Evolutionary conservation across 2,888 invertebrate species (phyloP).

Genomic region (Lepidochitona cinerea): DNA sequence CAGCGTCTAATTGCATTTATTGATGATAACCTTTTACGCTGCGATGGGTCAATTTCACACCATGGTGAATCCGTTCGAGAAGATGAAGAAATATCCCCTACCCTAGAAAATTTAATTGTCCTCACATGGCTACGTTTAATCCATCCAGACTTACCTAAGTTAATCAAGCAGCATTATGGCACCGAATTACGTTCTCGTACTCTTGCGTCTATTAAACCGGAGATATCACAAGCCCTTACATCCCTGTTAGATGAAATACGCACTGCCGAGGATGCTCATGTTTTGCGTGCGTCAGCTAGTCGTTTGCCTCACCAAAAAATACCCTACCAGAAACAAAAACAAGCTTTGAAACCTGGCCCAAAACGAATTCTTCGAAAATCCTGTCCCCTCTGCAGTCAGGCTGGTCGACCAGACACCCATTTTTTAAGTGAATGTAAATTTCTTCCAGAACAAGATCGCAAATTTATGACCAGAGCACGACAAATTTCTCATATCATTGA

Average conservation of each 20-base stretch:
- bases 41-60: slow-evolving; percentile 26
- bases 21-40: slow-evolving; percentile 27
- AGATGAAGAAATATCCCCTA: slow-evolving; percentile 24
- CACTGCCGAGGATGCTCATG: too few species aligned
- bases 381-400: background rate
- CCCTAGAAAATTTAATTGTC: slow-evolving; percentile 22
- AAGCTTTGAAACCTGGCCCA: too few species aligned
- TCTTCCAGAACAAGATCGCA: background rate
- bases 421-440: background rate
- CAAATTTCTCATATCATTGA: background rate
- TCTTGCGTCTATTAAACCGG: slow-evolving; percentile 8
- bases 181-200: background rate
- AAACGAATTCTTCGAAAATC: too few species aligned
- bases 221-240: slow-evolving; percentile 4
- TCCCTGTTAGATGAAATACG: slow-evolving; percentile 17
- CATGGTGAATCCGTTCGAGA: slow-evolving; percentile 19
- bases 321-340: too few species aligned
- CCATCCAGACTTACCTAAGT: slow-evolving; percentile 11
- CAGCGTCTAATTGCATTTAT: slow-evolving; percentile 30
- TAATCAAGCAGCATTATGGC: slow-evolving; percentile 11
- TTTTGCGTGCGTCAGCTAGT: too few species aligned
- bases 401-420: background rate
- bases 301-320: too few species aligned
- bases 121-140: slow-evolving; percentile 17
- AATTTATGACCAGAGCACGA: background rate